Evolutionary conservation across 2,113 vertebrate species (phyloP), one percentile per base, ranked within the genome.

Genomic region (Coregonus clupeaformis): DNA sequence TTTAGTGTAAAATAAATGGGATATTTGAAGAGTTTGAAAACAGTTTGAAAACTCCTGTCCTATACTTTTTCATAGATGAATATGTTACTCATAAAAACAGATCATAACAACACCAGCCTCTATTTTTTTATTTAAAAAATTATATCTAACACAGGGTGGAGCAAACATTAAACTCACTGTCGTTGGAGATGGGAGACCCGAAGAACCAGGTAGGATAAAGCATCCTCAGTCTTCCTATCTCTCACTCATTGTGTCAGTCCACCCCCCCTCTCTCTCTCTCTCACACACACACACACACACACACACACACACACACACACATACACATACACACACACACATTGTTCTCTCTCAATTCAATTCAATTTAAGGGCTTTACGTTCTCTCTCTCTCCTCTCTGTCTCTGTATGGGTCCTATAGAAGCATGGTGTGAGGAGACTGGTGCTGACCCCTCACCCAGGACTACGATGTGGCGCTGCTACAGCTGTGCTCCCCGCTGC

Each of bases 391-490:
- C 29, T 3, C 29, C 29, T 29, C 29, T 29, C 29, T 27, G 27
- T 45, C 5, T 45, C 52, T 57, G 3, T 57, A 6, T 71, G 74
- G 67, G 52, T 32, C 3, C 6, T 27, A 20, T 32, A 92, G 89
- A 83, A 80, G 81, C 88, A 80, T 20, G 42, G 47, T 14, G 65
- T 91, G 49, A 85, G 83, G 29, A 65, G 73, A 24, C 72, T 76
- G 1, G 13, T 89, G 6, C 42, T 57, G 5, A 85, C 90, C 76
- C 77, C 89, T 6, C 25, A 77, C 87, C 1, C 55, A 72, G 76
- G 83, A 88, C 59, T 80, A 69, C 1, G 83, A 89, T n/a, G 78
- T 86, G 1, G 87, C 90, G 20, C 52, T 91, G 18, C 18, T 88
- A 47, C 80, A 80, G 20, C 72, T 91, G 45, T 47, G 24, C 0